Conservation (phyloP, 2,113 vertebrate genomes). For the Xyliphius kryptos region DNA sequence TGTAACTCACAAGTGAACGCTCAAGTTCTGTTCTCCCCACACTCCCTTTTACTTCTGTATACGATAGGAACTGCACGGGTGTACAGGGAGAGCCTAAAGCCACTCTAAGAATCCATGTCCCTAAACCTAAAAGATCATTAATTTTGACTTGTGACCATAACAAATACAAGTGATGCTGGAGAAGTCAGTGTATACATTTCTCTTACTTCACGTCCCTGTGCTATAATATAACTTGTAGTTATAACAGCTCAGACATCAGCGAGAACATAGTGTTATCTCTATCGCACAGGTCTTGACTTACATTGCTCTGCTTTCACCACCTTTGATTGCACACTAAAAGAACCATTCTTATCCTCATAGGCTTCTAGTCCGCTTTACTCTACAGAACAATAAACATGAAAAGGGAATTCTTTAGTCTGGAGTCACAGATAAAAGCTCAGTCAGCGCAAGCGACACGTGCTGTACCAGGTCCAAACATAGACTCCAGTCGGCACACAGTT, state of each 20-base stretch:
- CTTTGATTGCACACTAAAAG: constrained; percentile 35
- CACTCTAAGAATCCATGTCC: neutral
- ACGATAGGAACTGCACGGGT: constrained; percentile 49
- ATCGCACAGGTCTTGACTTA: constrained; percentile 5
- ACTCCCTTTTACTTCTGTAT: constrained; percentile 36
- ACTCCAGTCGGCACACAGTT: neutral
- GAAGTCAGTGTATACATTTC: neutral
- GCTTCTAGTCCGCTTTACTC: no score
- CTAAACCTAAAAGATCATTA: neutral
- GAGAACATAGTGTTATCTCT: neutral
- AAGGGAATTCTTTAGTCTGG: constrained; percentile 14
- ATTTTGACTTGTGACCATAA: neutral
- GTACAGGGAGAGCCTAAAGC: constrained; percentile 51
- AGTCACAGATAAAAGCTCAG: constrained; percentile 25
- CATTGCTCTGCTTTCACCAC: constrained; percentile 16
- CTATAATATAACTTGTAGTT: constrained; percentile 39
- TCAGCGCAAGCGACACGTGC: constrained; percentile 3
- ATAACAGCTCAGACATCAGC: constrained; percentile 19
- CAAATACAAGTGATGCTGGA: neutral
- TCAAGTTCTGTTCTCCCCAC: constrained; percentile 17
- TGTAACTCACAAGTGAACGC: constrained; percentile 33
- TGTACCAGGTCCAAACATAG: constrained; percentile 6
- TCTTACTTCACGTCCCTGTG: no score
- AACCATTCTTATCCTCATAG: constrained; percentile 22
- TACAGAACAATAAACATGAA: constrained; percentile 9